A percentile compares a stretch with the other conserved stretches of the same genome.
phyloP scores from a whole-genome alignment of 1,140 invertebrate species.

The Calycopis cecrops region DNA sequence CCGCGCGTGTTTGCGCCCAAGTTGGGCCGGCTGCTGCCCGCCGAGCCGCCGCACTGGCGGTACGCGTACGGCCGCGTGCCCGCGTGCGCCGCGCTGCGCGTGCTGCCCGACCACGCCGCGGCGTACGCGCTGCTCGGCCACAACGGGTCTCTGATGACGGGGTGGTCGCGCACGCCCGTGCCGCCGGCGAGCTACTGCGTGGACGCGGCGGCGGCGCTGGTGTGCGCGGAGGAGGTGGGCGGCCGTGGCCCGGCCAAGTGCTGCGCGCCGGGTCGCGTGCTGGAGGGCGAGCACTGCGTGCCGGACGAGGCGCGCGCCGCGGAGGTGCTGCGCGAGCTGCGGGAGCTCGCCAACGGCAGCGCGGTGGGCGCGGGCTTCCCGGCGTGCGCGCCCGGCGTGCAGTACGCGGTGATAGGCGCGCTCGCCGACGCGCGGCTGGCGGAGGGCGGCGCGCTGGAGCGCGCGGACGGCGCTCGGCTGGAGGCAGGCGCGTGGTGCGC shows the following conservation, averaged over 20 bases:
- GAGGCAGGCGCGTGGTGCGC: conserved; percentile 77
- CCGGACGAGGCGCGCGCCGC: conserved; percentile 77
- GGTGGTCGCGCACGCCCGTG: conserved; percentile 51
- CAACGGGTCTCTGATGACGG: conserved; percentile 74
- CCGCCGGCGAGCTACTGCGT: conserved; percentile 76
- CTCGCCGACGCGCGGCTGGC: conserved; percentile 66
- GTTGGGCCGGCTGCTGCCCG: conserved; percentile 36
- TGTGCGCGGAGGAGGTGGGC: conserved; percentile 67
- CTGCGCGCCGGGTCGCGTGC: conserved; percentile 49
- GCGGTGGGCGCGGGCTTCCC: conserved; percentile 59
- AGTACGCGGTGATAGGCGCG: conserved; percentile 58
- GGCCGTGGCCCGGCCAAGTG: conserved; percentile 37
- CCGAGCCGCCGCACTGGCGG: conserved; percentile 70
- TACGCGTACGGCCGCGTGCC: conserved; percentile 46
- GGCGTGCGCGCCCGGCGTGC: conserved; percentile 49
- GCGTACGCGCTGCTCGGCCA: conserved; percentile 73
- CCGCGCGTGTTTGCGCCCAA: conserved; percentile 74
- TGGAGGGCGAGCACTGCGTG: conserved; percentile 59
- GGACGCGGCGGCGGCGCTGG: conserved; percentile 75
- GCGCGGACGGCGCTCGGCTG: conserved; percentile 48
- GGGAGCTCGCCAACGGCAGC: conserved; percentile 49
- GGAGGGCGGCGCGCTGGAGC: conserved; percentile 65
- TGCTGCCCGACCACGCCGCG: conserved; percentile 43
- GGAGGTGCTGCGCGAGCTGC: conserved; percentile 75
- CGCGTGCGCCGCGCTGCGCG: conserved; percentile 50